These are phyloP conservation scores for Dasysyrphus tricinctus DNA, from an alignment of 2,888 invertebrate species.

Conservation along the genomic window DNA sequence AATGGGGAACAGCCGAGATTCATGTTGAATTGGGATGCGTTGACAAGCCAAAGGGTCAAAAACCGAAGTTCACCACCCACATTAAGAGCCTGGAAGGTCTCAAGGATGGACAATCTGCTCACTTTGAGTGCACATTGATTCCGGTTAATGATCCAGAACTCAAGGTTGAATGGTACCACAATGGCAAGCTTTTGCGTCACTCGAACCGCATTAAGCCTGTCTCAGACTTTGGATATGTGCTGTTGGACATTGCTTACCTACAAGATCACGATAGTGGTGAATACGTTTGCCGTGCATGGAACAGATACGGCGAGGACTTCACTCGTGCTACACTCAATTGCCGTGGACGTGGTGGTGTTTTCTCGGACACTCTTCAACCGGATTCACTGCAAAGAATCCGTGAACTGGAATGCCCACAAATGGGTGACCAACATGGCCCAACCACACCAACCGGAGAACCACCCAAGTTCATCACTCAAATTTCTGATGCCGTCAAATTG, in stretches of 20 bases:
- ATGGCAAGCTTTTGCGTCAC: conserved; percentile 94
- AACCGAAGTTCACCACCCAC: conserved; percentile 94
- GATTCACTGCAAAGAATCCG: conserved; percentile 94
- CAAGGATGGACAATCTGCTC: conserved; percentile 96
- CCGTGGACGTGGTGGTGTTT: conserved; percentile 93
- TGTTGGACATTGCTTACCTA: conserved; percentile 96
- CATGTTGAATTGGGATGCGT: conserved; percentile 92
- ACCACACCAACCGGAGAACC: conserved; percentile 90
- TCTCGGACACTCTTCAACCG: conserved; percentile 94
- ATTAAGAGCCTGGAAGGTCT: conserved; percentile 92
- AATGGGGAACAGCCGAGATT: conserved; percentile 94
- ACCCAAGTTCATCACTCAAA: conserved; percentile 95
- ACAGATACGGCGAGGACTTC: conserved; percentile 95
- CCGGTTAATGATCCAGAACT: conserved; percentile 97
- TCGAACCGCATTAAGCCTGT: conserved; percentile 96
- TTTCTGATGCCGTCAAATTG: conserved; percentile 91
- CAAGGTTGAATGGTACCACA: conserved; percentile 98
- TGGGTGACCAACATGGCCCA: conserved; percentile 85
- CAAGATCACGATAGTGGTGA: conserved; percentile 97
- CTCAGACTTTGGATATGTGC: conserved; percentile 97
- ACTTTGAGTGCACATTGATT: conserved; percentile 96
- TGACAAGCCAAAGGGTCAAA: conserved; percentile 93
- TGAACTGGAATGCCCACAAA: conserved; percentile 89
- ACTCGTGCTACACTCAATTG: conserved; percentile 94
- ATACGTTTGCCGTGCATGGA: conserved; percentile 95